A percentile compares a stretch with the other conserved stretches of the same genome.
Evolutionary conservation across 2,888 invertebrate species (phyloP).

Genomic region (Eristalinus aeneus): DNA sequence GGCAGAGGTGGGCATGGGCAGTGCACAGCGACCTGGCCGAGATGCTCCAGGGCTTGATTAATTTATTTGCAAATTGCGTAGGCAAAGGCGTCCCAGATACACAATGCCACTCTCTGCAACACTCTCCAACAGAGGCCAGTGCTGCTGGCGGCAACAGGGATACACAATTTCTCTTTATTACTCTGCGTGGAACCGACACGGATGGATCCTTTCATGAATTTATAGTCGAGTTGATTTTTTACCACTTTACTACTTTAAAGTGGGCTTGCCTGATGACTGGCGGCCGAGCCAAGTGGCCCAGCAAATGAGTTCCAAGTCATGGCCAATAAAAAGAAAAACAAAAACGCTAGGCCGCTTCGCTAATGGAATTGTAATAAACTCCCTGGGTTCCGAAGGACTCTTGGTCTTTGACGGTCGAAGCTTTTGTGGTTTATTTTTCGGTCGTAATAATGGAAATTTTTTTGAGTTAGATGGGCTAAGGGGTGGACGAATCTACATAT

Average conservation of each 20-base stretch:
- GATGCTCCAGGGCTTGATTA: slow-evolving; percentile 63
- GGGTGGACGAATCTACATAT: slow-evolving; percentile 13
- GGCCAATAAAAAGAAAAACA: slow-evolving; percentile 21
- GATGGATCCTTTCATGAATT: slow-evolving; percentile 55
- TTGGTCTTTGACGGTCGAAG: background rate
- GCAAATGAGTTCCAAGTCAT: slow-evolving; percentile 43
- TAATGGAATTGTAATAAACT: slow-evolving; percentile 66
- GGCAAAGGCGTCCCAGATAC: slow-evolving; percentile 57
- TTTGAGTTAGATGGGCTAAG: slow-evolving; percentile 23
- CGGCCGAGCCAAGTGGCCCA: slow-evolving; percentile 7
- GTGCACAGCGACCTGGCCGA: slow-evolving; percentile 2
- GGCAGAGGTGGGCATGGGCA: slow-evolving; percentile 16
- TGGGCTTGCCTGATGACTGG: slow-evolving; percentile 48
- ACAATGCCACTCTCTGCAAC: background rate
- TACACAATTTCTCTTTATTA: slow-evolving; percentile 44
- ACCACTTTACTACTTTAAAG: slow-evolving; percentile 49
- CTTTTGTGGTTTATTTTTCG: background rate
- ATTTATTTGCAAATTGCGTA: slow-evolving; percentile 70
- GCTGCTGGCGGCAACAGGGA: slow-evolving; percentile 22
- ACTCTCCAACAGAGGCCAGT: slow-evolving; percentile 16
- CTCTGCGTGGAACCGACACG: slow-evolving; percentile 25
- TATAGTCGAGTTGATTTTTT: slow-evolving; percentile 36
- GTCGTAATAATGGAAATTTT: slow-evolving; percentile 12
- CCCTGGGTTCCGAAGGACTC: slow-evolving; percentile 14
- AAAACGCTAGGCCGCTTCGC: slow-evolving; percentile 27